Conservation (phyloP, 2,888 invertebrate genomes). For the Lasioglossum vierecki region DNA sequence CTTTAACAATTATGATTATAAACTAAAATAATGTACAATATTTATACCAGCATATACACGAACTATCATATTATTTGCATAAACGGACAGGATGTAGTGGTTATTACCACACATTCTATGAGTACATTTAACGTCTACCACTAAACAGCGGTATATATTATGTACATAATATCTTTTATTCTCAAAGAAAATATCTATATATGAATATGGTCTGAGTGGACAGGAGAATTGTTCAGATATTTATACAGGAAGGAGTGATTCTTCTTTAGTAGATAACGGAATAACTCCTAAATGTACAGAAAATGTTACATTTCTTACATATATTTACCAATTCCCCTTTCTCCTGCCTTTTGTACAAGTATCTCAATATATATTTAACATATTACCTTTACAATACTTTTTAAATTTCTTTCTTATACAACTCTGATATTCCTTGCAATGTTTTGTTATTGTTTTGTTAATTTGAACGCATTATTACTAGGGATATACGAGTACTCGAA, state of each 20-base stretch:
- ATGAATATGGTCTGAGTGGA: conserved; percentile 25
- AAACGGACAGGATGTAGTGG: conserved; percentile 23
- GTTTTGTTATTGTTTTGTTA: conserved; percentile 22
- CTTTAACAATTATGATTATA: conserved; percentile 55
- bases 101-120: conserved; percentile 19
- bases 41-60: conserved; percentile 54
- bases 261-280: conserved; percentile 21
- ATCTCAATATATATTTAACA: conserved; percentile 37
- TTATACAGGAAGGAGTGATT: conserved; percentile 36
- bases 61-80: conserved; percentile 34
- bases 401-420: conserved; percentile 17
- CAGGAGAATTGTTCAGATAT: conserved; percentile 36
- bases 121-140: conserved; percentile 20
- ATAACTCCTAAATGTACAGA: conserved; percentile 44
- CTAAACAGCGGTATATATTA: conserved; percentile 25
- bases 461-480: conserved; percentile 27
- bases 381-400: conserved; percentile 26
- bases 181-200: conserved; percentile 24
- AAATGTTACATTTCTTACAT: conserved; percentile 46
- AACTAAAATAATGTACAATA: conserved; percentile 60
- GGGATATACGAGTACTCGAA: too few species aligned
- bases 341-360: conserved; percentile 45
- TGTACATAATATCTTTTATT: conserved; percentile 26
- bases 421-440: conserved; percentile 36
- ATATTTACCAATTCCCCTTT: conserved; percentile 49